Percentiles rank a stretch among this genome's conserved stretches.
Evolutionary conservation across 2,113 vertebrate genomes (phyloP).

Genomic region (Etheostoma spectabile): DNA sequence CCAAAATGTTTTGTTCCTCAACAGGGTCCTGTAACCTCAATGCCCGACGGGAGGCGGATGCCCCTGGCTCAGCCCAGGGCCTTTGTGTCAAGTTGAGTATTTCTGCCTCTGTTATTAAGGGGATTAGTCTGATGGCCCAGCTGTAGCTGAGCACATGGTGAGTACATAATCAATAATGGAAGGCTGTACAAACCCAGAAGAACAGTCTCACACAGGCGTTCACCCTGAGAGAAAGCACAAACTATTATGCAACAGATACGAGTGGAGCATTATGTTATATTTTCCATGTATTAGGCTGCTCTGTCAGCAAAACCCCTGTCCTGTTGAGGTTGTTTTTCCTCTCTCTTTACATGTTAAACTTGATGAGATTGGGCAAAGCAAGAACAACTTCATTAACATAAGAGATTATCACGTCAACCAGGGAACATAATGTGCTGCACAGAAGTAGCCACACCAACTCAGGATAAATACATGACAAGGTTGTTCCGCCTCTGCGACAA

Average conservation of each 20-base stretch:
- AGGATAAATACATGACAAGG: not conserved
- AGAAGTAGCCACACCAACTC: not conserved
- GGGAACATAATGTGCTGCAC: not conserved
- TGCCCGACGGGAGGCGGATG: conserved; percentile 27
- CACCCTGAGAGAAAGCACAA: conserved; percentile 29
- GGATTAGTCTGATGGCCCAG: conserved; percentile 60
- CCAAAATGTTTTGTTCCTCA: conserved; percentile 19
- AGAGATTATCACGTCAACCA: not conserved
- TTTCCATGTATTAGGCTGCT: conserved; percentile 7
- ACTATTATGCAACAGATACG: conserved; percentile 45
- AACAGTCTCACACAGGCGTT: conserved; percentile 36
- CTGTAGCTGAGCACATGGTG: conserved; percentile 55
- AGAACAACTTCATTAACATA: not conserved
- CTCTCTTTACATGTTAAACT: not conserved
- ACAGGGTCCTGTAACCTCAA: conserved; percentile 38
- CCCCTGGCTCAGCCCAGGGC: conserved; percentile 27
- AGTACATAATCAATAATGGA: conserved; percentile 76
- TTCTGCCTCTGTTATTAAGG: conserved; percentile 55
- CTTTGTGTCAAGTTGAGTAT: conserved; percentile 43
- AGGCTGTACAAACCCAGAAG: conserved; percentile 49
- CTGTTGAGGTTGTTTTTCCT: not conserved
- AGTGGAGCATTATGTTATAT: conserved; percentile 4
- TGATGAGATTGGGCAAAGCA: not conserved
- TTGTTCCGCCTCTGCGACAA: not conserved
- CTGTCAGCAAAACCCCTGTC: not conserved